Conservation (phyloP, 2,797 vertebrate species). For the Cyprinella venusta region DNA sequence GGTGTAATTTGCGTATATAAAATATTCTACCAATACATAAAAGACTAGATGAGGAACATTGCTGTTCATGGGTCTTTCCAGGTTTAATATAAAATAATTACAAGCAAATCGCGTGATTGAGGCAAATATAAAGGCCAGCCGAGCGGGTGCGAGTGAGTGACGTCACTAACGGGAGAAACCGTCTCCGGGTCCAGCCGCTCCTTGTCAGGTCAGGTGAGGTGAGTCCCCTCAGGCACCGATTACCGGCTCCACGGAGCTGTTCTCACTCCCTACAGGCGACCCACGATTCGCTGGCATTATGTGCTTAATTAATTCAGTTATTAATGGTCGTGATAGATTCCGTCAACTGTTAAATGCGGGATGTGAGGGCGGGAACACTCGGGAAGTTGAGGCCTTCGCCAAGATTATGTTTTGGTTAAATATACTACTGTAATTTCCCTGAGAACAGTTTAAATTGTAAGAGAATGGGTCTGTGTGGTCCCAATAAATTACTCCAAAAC, state of each 20-base stretch:
- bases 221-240: no score
- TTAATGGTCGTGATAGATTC: neutral
- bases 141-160: neutral
- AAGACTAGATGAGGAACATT: neutral
- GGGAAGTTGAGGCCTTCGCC: neutral
- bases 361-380: constrained; percentile 1
- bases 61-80: no score
- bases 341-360: neutral
- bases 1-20: neutral
- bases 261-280: fast-evolving
- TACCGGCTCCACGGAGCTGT: no score
- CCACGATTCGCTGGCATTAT: no score
- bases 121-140: no score
- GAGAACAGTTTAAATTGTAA: neutral
- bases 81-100: neutral
- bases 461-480: neutral
- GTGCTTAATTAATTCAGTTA: neutral
- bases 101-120: no score
- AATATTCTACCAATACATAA: no score
- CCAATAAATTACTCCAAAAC: neutral
- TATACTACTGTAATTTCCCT: neutral
- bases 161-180: neutral
- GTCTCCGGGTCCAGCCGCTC: neutral
- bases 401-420: neutral
- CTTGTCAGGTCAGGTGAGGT: neutral